Percentiles rank a stretch among this genome's conserved stretches.
Evolutionary conservation across 2,113 vertebrate genomes (phyloP).

Genomic region (Nyctereutes procyonoides): DNA sequence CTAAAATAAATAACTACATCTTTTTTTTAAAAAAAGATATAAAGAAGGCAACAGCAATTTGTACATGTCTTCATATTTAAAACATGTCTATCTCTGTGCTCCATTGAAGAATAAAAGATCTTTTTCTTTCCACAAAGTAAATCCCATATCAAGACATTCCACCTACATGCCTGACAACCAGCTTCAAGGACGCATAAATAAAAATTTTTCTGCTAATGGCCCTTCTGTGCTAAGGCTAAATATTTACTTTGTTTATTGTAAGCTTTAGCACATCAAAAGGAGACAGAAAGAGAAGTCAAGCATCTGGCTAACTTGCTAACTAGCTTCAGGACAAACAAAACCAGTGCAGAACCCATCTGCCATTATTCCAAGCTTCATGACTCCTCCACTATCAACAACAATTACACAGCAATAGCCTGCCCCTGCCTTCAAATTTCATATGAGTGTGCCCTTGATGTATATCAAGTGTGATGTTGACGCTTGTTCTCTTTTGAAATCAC

Average conservation of each 20-base stretch:
- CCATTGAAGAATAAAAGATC: neutral
- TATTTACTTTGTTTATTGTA: neutral
- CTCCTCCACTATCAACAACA: neutral
- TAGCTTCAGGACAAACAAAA: neutral
- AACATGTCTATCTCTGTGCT: neutral
- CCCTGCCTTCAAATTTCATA: neutral
- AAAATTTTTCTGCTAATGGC: neutral
- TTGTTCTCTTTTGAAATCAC: neutral
- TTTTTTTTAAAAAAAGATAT: neutral
- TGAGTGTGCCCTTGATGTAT: neutral
- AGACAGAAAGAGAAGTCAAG: neutral
- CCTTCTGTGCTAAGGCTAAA: neutral
- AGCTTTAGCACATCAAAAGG: neutral
- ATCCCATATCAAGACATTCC: neutral
- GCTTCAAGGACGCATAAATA: neutral
- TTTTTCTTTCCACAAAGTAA: conserved; percentile 16
- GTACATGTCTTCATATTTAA: neutral
- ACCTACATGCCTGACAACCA: neutral
- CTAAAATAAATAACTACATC: neutral
- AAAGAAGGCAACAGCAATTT: neutral
- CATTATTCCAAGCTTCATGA: neutral
- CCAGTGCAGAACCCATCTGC: neutral
- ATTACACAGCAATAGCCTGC: neutral
- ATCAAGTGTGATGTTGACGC: neutral
- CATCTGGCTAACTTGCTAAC: neutral